Conservation (phyloP, 2,113 vertebrate species). For the Oryzias melastigma region DNA sequence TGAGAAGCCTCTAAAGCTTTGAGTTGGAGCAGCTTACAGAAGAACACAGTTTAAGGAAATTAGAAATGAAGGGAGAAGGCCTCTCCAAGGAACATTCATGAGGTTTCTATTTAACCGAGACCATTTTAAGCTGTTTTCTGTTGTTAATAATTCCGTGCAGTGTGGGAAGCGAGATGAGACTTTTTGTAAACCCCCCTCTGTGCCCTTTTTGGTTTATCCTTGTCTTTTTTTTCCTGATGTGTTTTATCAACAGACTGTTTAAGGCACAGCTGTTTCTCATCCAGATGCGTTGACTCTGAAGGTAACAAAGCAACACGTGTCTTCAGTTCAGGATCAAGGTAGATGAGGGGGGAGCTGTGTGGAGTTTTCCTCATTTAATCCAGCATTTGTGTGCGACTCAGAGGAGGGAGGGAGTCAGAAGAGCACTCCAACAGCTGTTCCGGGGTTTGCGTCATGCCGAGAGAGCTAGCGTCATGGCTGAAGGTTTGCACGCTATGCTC, state of each 20-base stretch:
- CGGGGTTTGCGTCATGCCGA: conserved; percentile 57
- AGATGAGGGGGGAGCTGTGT: conserved; percentile 32
- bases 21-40: too few species aligned
- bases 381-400: conserved; percentile 31
- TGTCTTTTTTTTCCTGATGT: conserved; percentile 34
- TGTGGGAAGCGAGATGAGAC: conserved; percentile 47
- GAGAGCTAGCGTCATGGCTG: conserved; percentile 54
- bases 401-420: conserved; percentile 12
- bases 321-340: conserved; percentile 20
- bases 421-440: conserved; percentile 58
- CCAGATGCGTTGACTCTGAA: conserved; percentile 40
- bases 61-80: neutral
- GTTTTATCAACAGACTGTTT: conserved; percentile 36
- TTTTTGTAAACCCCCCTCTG: conserved; percentile 40
- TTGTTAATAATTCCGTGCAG: conserved; percentile 50
- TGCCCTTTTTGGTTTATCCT: conserved; percentile 29
- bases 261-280: conserved; percentile 47
- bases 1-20: too few species aligned
- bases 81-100: conserved; percentile 3
- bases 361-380: conserved; percentile 27
- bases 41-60: conserved; percentile 1
- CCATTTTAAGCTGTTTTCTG: conserved; percentile 44
- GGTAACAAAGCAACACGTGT: conserved; percentile 31
- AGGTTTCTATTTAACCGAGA: conserved; percentile 33
- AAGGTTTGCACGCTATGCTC: conserved; percentile 61